Evolutionary conservation across 37 sponge, comb jelly and placozoan genomes (phyloP).

Genomic region (Petrosia ficiformis): DNA sequence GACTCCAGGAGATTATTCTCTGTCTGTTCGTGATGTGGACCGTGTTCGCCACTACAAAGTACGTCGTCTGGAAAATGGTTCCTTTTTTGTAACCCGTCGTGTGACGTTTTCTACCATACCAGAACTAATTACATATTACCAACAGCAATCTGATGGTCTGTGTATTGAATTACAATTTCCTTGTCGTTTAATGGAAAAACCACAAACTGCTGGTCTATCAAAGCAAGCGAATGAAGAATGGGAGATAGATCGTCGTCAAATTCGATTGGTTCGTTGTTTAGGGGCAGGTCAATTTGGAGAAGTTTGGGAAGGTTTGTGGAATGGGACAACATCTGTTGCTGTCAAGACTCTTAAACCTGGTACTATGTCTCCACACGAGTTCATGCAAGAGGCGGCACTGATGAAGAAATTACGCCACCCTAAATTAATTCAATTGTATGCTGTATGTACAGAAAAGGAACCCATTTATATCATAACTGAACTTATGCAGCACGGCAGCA

Average conservation of each 20-base stretch:
- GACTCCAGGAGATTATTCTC: conserved; percentile 92
- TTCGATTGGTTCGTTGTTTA: conserved; percentile 58
- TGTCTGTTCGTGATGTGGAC: conserved; percentile 81
- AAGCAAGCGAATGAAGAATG: conserved; percentile 83
- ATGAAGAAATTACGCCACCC: conserved; percentile 96
- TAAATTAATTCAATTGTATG: conserved; percentile 96
- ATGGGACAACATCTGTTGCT: conserved; percentile 88
- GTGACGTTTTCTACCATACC: conserved; percentile 66
- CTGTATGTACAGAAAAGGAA: conserved; percentile 93
- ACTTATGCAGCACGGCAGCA: conserved; percentile 92
- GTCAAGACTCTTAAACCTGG: conserved; percentile 96
- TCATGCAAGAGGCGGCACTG: conserved; percentile 91
- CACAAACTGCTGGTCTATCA: conserved; percentile 90
- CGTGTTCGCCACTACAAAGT: conserved; percentile 89
- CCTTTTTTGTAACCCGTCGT: conserved; percentile 82
- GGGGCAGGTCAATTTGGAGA: conserved; percentile 97
- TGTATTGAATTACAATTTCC: conserved; percentile 58
- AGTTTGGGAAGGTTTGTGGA: conserved; percentile 96
- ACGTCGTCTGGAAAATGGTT: conserved; percentile 76
- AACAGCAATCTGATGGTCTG: conserved; percentile 79
- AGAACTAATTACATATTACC: conserved; percentile 81
- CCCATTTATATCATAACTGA: conserved; percentile 97
- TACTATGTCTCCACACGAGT: conserved; percentile 91
- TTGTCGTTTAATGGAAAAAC: conserved; percentile 79
- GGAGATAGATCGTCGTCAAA: conserved; percentile 85